Conservation (phyloP, 2,113 vertebrate species). For the Murina feae region DNA sequence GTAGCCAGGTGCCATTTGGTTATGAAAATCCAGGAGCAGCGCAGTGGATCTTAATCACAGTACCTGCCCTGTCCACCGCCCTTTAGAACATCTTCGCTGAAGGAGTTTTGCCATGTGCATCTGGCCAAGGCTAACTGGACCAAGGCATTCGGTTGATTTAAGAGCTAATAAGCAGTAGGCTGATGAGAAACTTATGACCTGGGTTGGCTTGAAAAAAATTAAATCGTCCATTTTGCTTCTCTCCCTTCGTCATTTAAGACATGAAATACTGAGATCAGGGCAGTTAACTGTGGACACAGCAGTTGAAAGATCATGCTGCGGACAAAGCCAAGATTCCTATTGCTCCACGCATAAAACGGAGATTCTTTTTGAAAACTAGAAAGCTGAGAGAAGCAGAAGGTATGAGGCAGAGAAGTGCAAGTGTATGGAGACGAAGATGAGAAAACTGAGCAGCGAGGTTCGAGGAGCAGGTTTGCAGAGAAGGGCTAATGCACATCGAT, state of each 20-base stretch:
- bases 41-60: not conserved
- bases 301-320: not conserved
- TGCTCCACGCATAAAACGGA: not conserved
- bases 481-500: accelerated
- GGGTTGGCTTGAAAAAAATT: not conserved
- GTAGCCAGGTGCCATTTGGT: not conserved
- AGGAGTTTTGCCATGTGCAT: not conserved
- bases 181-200: not conserved
- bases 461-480: not conserved
- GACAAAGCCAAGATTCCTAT: not conserved
- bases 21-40: not conserved
- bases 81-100: not conserved
- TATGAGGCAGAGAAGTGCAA: not conserved
- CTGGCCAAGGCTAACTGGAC: not conserved
- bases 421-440: not conserved
- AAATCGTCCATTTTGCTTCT: not conserved
- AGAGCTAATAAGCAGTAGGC: not conserved
- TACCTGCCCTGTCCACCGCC: not conserved
- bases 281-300: not conserved
- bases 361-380: not conserved
- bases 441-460: not conserved
- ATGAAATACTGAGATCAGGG: not conserved
- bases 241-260: not conserved
- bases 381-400: not conserved
- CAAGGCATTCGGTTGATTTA: not conserved